Base-by-base conservation (phyloP, 2,888 invertebrate genomes). In the Luperina testacea region DNA sequence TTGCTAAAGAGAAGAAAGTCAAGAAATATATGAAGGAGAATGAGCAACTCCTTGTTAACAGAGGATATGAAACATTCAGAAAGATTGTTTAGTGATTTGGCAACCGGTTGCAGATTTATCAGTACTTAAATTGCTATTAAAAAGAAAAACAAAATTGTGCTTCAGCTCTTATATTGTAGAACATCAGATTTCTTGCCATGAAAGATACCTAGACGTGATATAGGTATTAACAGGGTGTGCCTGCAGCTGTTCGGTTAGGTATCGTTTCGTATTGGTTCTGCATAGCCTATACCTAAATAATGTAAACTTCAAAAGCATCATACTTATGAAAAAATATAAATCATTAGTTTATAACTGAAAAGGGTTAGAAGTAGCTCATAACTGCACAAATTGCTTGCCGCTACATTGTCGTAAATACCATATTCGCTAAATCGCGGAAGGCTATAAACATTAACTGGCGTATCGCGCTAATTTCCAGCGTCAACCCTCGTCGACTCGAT, bases 381-480 rank as follows among this genome's bases (percentile, higher is more conserved):
- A 85, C 72, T 77, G 72, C 82, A 79, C 76, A 69, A 57, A 65
- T 86, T 70, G 83, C 86, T 48, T 69, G 80, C 61, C 75, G 68
- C 83, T 83, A 78, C 68, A 72, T 74, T 80, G 82, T 88, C 90
- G 91, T 94, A 95, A 95, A 95, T 93, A 95, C 92, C 93, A 92
- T 94, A 93, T 94, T 94, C 91, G 93, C 93, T 95, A 95, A 95
- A 95, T 94, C 93, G 93, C 93, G 94, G 92, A 94, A 93, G 93
- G 93, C 94, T 92, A 94, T 96, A 95, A 96, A 94, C 93, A 93
- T 95, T 94, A 95, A 94, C 92, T 92, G 92, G 94, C 93, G 94
- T 95, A 95, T 94, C 94, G 94, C 93, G 95, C 93, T 96, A 96
- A 96, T 96, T 96, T 95, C 93, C 95, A 94, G 93, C 95, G 95